Conservation (phyloP, 1,140 invertebrate species). For the Holcopasites calliopsidis region DNA sequence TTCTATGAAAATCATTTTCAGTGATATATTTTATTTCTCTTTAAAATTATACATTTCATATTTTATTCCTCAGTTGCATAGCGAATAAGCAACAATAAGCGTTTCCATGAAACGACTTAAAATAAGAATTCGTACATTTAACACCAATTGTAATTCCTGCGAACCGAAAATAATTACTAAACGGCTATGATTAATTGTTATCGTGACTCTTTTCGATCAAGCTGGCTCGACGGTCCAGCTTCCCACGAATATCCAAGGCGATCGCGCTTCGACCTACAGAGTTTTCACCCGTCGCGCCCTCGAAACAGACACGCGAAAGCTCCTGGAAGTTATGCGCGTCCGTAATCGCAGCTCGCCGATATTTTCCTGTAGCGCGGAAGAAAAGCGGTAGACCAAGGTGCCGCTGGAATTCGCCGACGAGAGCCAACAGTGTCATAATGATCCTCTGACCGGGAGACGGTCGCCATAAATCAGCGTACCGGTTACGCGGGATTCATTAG, state of each 20-base stretch:
- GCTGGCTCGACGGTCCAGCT: no score
- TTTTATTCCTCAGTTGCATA: no score
- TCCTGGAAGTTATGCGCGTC: constrained; percentile 24
- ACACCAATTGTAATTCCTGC: no score
- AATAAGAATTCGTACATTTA: no score
- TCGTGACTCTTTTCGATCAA: no score
- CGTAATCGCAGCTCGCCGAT: constrained; percentile 42
- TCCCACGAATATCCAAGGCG: constrained; percentile 38
- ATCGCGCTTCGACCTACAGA: constrained; percentile 4
- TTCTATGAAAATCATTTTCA: no score
- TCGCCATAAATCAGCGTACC: constrained; percentile 59
- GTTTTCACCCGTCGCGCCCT: constrained; percentile 47
- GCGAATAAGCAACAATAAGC: no score
- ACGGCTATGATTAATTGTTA: no score
- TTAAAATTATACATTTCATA: no score
- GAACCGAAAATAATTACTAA: no score
- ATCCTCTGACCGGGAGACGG: constrained; percentile 57
- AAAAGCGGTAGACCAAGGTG: constrained; percentile 17
- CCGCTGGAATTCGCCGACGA: constrained; percentile 52
- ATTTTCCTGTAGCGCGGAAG: constrained; percentile 42
- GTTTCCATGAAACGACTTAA: no score
- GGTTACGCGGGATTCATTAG: constrained; percentile 59
- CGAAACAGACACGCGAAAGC: constrained; percentile 7
- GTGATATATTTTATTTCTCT: no score
- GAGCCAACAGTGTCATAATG: constrained; percentile 61